Conservation (phyloP, 2,113 vertebrate genomes). For the Ciconia stormi region DNA sequence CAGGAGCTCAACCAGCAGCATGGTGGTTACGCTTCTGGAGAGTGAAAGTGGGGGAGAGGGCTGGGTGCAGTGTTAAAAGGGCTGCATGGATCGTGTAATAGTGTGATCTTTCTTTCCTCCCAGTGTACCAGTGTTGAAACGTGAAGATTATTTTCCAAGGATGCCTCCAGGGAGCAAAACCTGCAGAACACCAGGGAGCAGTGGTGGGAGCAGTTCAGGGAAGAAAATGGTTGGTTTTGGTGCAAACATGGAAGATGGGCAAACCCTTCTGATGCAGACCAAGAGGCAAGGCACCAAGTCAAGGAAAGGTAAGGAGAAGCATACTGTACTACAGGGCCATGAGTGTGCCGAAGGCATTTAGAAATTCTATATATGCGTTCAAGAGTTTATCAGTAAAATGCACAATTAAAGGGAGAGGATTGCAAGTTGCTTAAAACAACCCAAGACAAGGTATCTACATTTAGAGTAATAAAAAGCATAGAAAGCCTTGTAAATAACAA, state of each 20-base stretch:
- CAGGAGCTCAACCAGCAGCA: background rate
- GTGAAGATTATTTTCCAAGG: constrained; percentile 10
- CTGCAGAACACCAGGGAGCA: background rate
- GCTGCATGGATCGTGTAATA: background rate
- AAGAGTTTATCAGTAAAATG: background rate
- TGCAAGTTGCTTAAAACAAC: background rate
- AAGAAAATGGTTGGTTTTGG: constrained; percentile 64
- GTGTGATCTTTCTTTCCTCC: background rate
- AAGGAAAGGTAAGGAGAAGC: constrained; percentile 64
- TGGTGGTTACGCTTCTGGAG: background rate
- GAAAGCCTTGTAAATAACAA: background rate
- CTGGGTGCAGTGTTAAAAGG: background rate
- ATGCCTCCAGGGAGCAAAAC: constrained; percentile 20
- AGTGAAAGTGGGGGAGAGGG: background rate
- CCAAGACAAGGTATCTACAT: background rate
- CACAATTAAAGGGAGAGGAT: background rate
- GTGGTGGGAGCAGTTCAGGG: background rate
- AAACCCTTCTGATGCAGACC: background rate
- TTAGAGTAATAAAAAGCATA: background rate
- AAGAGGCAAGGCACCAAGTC: constrained; percentile 11
- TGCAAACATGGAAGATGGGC: background rate
- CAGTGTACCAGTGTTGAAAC: constrained; percentile 44
- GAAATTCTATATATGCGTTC: background rate
- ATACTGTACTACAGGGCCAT: background rate
- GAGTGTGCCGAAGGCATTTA: background rate